These are phyloP conservation scores for Sepiola atlantica DNA, from an alignment of 2,888 invertebrate genomes.

Conservation along the genomic window DNA sequence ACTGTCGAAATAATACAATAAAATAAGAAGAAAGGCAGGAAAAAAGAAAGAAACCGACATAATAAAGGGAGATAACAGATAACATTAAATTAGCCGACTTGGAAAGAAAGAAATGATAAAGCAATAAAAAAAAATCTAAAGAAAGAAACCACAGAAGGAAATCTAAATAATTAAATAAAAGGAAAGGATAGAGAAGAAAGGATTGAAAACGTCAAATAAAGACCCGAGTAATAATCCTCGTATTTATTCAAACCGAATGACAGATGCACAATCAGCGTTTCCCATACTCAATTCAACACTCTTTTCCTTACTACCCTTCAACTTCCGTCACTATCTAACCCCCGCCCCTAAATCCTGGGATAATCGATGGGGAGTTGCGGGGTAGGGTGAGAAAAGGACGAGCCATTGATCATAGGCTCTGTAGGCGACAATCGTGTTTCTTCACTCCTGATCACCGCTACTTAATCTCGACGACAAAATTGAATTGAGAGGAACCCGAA, in stretches of 20 bases:
- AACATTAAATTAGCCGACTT: no score
- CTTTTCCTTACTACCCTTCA: not conserved
- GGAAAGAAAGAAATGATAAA: no score
- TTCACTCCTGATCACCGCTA: constrained; percentile 40
- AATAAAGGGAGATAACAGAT: no score
- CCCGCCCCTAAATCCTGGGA: not conserved
- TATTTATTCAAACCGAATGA: not conserved
- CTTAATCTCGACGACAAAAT: constrained; percentile 45
- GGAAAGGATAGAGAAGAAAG: not conserved
- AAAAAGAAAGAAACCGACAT: no score
- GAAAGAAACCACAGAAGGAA: no score
- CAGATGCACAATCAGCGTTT: constrained; percentile 22
- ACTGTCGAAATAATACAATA: no score
- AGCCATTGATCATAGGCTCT: not conserved
- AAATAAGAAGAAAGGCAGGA: no score
- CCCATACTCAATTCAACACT: not conserved
- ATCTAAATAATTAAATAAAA: not conserved
- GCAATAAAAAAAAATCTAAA: no score
- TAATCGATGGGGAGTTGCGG: not conserved
- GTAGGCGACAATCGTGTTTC: not conserved
- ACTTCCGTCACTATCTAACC: not conserved
- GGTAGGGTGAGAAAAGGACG: not conserved
- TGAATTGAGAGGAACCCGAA: constrained; percentile 39
- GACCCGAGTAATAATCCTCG: not conserved
- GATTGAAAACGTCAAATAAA: not conserved